phyloP scores from a whole-genome alignment of 2,113 vertebrate species.

The Anoplopoma fimbria region DNA sequence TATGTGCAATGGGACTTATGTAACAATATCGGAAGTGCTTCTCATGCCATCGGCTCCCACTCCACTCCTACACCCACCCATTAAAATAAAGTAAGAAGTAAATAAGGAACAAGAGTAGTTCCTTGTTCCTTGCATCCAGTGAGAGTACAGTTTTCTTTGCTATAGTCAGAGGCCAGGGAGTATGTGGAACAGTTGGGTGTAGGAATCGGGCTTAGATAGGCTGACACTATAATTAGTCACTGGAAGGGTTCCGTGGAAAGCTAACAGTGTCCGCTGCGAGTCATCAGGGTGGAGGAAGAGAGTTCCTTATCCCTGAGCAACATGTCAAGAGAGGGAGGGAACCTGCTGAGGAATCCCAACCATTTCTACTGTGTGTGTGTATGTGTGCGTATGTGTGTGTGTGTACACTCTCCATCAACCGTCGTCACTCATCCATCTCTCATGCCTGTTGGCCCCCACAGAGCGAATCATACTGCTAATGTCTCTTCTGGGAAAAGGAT shows the following conservation, averaged over 20 bases:
- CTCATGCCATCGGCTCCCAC: conserved; percentile 47
- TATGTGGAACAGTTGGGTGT: conserved; percentile 59
- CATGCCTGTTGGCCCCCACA: conserved; percentile 53
- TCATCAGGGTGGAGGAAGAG: conserved; percentile 46
- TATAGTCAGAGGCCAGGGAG: conserved; percentile 22
- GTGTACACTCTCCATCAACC: conserved; percentile 42
- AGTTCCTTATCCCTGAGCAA: conserved; percentile 56
- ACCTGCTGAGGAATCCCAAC: conserved; percentile 64
- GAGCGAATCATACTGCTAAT: conserved; percentile 49
- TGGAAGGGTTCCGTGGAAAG: conserved; percentile 53
- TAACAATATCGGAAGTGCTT: conserved; percentile 48
- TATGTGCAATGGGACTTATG: conserved; percentile 21
- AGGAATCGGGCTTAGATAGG: conserved; percentile 52
- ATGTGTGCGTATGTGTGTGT: conserved; percentile 1
- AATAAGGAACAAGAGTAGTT: conserved; percentile 15
- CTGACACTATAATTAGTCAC: conserved; percentile 70
- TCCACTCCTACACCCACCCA: conserved; percentile 35
- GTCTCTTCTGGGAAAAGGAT: conserved; percentile 59
- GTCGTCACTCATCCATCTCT: conserved; percentile 66
- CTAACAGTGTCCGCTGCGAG: conserved; percentile 59
- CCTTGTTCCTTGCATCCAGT: not conserved
- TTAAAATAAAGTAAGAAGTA: conserved; percentile 45
- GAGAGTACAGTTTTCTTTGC: conserved; percentile 33
- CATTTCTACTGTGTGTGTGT: conserved; percentile 38
- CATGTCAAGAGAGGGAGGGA: conserved; percentile 56